Conservation (phyloP, 2,797 vertebrate species). For the Acanthurus lineatus region DNA sequence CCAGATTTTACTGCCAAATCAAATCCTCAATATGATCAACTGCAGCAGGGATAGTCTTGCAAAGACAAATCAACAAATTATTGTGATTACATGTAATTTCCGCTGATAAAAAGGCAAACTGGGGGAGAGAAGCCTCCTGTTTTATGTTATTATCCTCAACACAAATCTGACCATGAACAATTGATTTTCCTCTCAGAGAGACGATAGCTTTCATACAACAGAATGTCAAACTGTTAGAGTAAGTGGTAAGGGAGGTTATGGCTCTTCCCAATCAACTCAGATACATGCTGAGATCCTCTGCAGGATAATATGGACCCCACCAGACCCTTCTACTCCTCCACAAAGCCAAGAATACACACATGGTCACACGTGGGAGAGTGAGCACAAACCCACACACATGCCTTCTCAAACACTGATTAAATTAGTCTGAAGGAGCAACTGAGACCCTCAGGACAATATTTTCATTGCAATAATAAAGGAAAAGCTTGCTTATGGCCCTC, state of each 20-base stretch:
- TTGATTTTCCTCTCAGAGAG: conserved; percentile 36
- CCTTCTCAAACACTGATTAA: conserved; percentile 76
- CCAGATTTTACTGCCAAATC: conserved; percentile 73
- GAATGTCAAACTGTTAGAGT: conserved; percentile 34
- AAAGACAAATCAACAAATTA: conserved; percentile 61
- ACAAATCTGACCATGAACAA: conserved; percentile 45
- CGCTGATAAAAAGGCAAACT: conserved; percentile 40
- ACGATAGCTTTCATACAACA: conserved; percentile 33
- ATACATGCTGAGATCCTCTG: conserved; percentile 58
- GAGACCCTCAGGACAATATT: conserved; percentile 82
- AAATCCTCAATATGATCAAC: conserved; percentile 77
- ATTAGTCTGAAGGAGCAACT: conserved; percentile 80
- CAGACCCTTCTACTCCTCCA: conserved; percentile 47
- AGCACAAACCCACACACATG: conserved; percentile 32
- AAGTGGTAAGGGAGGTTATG: conserved; percentile 38
- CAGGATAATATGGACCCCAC: conserved; percentile 40
- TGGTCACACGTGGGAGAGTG: conserved; percentile 20
- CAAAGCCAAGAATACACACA: conserved; percentile 32
- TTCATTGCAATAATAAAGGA: conserved; percentile 84
- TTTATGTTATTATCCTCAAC: not conserved
- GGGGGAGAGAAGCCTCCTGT: conserved; percentile 7
- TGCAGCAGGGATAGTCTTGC: conserved; percentile 50
- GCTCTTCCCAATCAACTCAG: conserved; percentile 67
- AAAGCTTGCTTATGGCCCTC: conserved; percentile 79
- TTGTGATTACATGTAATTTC: conserved; percentile 65